Percentiles rank a stretch among this genome's conserved stretches.
phyloP scores from a whole-genome alignment of 2,113 vertebrate species.

The Neomonachus schauinslandi region DNA sequence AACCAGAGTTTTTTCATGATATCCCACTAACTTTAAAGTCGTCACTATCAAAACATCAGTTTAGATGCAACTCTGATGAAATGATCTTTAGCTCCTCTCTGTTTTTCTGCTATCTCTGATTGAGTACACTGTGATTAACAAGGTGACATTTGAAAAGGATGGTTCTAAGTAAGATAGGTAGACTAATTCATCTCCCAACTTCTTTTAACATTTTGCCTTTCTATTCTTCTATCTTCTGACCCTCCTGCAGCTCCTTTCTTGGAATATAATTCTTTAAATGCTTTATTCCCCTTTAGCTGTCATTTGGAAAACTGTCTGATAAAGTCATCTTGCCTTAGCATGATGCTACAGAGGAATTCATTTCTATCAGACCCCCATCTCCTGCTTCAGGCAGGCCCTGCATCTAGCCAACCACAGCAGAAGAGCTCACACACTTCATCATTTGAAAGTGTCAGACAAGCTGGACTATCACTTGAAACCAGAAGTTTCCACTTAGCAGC shows the following conservation, averaged over 20 bases:
- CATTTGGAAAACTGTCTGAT: constrained; percentile 26
- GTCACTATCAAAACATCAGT: background rate
- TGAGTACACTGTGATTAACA: background rate
- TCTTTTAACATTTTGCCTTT: constrained; percentile 32
- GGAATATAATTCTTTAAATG: constrained; percentile 15
- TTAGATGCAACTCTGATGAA: constrained; percentile 28
- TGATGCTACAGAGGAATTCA: background rate
- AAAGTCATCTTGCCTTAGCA: background rate
- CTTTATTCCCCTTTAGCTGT: constrained; percentile 46
- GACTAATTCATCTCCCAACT: background rate
- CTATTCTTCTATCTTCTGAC: constrained; percentile 3
- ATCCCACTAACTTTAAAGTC: background rate
- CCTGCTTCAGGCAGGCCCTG: background rate
- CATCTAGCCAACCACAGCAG: background rate
- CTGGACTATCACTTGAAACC: background rate
- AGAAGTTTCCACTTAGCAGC: background rate
- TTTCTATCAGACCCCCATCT: background rate
- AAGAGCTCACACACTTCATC: background rate
- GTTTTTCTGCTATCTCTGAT: constrained; percentile 11
- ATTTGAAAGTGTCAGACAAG: background rate
- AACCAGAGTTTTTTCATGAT: background rate
- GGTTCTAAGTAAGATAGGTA: background rate
- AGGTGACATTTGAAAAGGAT: background rate
- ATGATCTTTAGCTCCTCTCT: background rate
- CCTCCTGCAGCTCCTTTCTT: background rate